Base-by-base conservation (phyloP, 2,797 vertebrate species). In the Helostoma temminkii region DNA sequence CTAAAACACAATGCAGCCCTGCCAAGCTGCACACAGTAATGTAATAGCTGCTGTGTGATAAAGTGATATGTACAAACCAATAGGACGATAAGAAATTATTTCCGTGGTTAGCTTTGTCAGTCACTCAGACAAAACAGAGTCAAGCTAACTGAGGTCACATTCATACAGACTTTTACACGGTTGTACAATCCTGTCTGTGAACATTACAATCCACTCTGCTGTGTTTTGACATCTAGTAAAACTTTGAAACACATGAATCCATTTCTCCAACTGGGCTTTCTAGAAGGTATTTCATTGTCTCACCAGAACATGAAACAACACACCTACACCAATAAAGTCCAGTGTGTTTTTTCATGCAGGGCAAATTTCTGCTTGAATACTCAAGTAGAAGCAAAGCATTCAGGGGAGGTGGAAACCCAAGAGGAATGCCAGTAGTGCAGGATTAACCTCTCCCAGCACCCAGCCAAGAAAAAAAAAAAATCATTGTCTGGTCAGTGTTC, bases 361-460 rank as follows among this genome's bases (percentile, higher is more conserved):
- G 34, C 3, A 34, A 36, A 39, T 39, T 1, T 2, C 15, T 4
- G 15, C 18, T 10, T 32, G 3, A 32, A 39, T 16, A 39, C 43
- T 79, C 45, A 59, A 78, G 74, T 11, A 61, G 78, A 81, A 84
- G 46, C 58, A 81, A 67, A 77, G 80, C 77, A 78, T 52, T 74
- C 66, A 68, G 58, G 32, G 54, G 73, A 45, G 57, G 42, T 53
- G 49, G 83, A 90, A 90, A 89, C 77, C 72, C 32, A 69, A 89
- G 74, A 85, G 62, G 25, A 43, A 48, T 37, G 36, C 53, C 65
- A 71, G 79, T 73, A 66, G 78, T 75, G 76, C 78, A 76, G 82
- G 78, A 90, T 91, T 89, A 91, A 89, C 82, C 88, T 76, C 70
- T 71, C 28, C 48, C 30, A 71, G 64, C 64, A 61, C 64, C 48